Evolutionary conservation across 2,888 invertebrate genomes (phyloP).

Genomic region (Chorisops tibialis): DNA sequence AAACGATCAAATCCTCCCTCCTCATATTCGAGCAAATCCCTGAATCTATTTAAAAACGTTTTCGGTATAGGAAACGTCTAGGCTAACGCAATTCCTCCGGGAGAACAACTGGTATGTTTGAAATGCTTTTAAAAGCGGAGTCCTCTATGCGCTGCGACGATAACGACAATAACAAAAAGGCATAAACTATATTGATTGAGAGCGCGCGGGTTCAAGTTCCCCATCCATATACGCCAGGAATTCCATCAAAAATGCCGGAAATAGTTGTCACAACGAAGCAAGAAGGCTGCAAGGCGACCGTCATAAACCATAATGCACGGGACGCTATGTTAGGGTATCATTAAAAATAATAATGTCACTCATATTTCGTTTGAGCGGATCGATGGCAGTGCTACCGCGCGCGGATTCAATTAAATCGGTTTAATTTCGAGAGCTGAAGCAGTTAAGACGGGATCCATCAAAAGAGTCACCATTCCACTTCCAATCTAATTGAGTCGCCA

Average conservation of each 20-base stretch:
- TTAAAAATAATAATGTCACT: conserved; percentile 22
- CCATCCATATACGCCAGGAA: neutral
- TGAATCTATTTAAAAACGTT: too few relatives aligned
- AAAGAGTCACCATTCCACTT: conserved; percentile 24
- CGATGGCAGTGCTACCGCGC: neutral
- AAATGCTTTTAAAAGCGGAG: too few relatives aligned
- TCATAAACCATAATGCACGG: neutral
- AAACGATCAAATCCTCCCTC: too few relatives aligned
- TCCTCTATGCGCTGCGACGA: too few relatives aligned
- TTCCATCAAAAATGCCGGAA: conserved; percentile 18
- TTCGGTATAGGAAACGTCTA: too few relatives aligned
- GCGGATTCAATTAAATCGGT: conserved; percentile 18
- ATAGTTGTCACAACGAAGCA: conserved; percentile 16
- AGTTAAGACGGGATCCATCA: neutral
- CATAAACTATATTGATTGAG: too few relatives aligned
- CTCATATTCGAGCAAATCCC: too few relatives aligned
- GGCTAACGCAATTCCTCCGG: too few relatives aligned
- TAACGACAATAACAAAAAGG: too few relatives aligned
- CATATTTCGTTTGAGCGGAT: neutral
- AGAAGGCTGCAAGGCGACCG: neutral
- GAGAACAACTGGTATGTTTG: too few relatives aligned
- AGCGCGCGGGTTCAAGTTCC: too few relatives aligned
- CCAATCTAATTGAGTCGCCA: conserved; percentile 22
- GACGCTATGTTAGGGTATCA: conserved; percentile 16
- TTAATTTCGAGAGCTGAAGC: neutral